Conservation (phyloP, 2,888 invertebrate species). For the Sinhomidia bicolor region DNA sequence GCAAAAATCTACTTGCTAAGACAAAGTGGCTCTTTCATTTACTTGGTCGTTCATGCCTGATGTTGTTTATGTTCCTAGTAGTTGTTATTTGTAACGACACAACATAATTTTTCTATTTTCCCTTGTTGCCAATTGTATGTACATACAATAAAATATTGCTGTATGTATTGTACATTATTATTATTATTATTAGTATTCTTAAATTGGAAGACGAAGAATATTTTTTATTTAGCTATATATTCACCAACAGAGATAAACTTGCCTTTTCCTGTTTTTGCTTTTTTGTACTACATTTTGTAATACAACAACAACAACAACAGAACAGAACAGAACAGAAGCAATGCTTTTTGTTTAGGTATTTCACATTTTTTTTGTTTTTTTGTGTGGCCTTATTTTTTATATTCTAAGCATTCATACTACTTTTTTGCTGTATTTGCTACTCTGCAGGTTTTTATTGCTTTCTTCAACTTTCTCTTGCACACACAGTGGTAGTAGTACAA, state of each 20-base stretch:
- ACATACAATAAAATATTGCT: conserved; percentile 12
- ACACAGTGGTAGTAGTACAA: neutral
- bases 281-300: neutral
- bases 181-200: conserved; percentile 13
- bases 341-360: neutral
- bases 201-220: conserved; percentile 23
- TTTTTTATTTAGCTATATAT: neutral
- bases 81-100: neutral
- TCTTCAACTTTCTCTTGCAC: conserved; percentile 47
- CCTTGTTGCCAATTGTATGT: conserved; percentile 38
- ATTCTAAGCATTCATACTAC: conserved; percentile 59
- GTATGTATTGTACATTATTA: conserved; percentile 33
- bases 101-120: conserved; percentile 50
- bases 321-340: neutral
- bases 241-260: conserved; percentile 38
- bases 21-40: conserved; percentile 47
- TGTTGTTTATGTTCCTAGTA: neutral
- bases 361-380: conserved; percentile 42
- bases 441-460: conserved; percentile 65
- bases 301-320: neutral
- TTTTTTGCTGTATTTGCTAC: conserved; percentile 44
- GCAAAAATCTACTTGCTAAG: conserved; percentile 19
- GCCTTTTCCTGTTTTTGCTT: conserved; percentile 25
- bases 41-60: conserved; percentile 15
- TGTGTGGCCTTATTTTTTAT: conserved; percentile 25